These are phyloP conservation scores for Chorisops tibialis DNA, from an alignment of 2,888 invertebrate species.

Conservation along the genomic window DNA sequence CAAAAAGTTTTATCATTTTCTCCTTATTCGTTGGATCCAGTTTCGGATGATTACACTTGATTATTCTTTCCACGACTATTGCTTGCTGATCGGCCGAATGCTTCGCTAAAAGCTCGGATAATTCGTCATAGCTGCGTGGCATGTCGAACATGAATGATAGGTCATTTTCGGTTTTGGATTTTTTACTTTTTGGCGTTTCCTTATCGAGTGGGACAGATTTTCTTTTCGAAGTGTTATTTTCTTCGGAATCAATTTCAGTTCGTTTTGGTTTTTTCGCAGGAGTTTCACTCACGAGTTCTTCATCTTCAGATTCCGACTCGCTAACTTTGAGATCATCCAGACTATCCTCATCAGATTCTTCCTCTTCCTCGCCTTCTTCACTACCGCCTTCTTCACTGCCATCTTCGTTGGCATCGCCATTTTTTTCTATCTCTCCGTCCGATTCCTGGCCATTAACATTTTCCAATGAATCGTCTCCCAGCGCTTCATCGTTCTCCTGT, in stretches of 20 bases:
- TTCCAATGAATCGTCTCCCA: conserved; percentile 36
- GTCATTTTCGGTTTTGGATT: conserved; percentile 56
- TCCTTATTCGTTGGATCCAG: conserved; percentile 75
- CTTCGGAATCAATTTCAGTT: conserved; percentile 42
- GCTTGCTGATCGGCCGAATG: conserved; percentile 65
- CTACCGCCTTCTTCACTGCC: conserved; percentile 38
- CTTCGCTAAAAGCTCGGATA: conserved; percentile 60
- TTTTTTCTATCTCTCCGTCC: conserved; percentile 28
- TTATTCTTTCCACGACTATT: conserved; percentile 72
- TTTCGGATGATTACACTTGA: conserved; percentile 84
- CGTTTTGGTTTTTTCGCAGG: conserved; percentile 22
- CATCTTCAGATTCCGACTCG: conserved; percentile 47
- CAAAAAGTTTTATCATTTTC: conserved; percentile 69
- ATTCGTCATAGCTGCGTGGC: conserved; percentile 62
- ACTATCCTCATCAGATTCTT: conserved; percentile 47
- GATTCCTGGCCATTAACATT: conserved; percentile 39
- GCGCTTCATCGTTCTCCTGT: conserved; percentile 33
- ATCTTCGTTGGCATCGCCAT: conserved; percentile 37
- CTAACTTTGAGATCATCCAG: conserved; percentile 44
- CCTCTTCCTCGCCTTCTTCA: conserved; percentile 40
- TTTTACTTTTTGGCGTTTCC: background rate
- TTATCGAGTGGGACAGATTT: conserved; percentile 35
- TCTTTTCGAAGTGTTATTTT: background rate
- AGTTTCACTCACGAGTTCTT: conserved; percentile 39
- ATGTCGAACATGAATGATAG: conserved; percentile 60